Conservation (phyloP, 2,113 vertebrate genomes). For the Lota lota region DNA sequence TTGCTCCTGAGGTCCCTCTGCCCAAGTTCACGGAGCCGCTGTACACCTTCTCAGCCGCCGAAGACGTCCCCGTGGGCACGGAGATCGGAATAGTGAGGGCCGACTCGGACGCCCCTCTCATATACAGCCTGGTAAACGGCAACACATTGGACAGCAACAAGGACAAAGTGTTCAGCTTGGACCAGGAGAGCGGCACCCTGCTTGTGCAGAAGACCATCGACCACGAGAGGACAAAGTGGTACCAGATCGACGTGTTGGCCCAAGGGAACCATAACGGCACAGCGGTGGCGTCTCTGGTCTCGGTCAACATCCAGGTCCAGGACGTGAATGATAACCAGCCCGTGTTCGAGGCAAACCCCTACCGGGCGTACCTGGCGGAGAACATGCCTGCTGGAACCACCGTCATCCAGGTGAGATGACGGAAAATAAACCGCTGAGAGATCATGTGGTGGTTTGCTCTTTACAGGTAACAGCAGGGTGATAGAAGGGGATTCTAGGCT, state of each 20-base stretch:
- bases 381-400: slow-evolving; percentile 92
- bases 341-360: slow-evolving; percentile 90
- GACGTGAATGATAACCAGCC: slow-evolving; percentile 96
- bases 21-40: slow-evolving; percentile 94
- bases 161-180: slow-evolving; percentile 84
- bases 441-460: slow-evolving; percentile 30
- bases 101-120: slow-evolving; percentile 83
- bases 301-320: slow-evolving; percentile 90
- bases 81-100: slow-evolving; percentile 90
- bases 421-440: not conserved
- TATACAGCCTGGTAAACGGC: slow-evolving; percentile 94
- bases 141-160: slow-evolving; percentile 93
- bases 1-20: slow-evolving; percentile 84
- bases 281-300: slow-evolving; percentile 85
- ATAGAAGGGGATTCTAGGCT: no score
- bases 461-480: slow-evolving; percentile 85
- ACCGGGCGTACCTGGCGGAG: slow-evolving; percentile 88
- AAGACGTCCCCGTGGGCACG: slow-evolving; percentile 86
- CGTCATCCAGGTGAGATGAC: slow-evolving; percentile 80
- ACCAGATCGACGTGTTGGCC: slow-evolving; percentile 91
- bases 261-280: slow-evolving; percentile 85
- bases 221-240: slow-evolving; percentile 93
- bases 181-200: slow-evolving; percentile 83
- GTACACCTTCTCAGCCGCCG: slow-evolving; percentile 89
- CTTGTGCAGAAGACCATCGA: slow-evolving; percentile 87